Base-by-base conservation (phyloP, 2,797 vertebrate genomes). In the Anabacerthia variegaticeps region DNA sequence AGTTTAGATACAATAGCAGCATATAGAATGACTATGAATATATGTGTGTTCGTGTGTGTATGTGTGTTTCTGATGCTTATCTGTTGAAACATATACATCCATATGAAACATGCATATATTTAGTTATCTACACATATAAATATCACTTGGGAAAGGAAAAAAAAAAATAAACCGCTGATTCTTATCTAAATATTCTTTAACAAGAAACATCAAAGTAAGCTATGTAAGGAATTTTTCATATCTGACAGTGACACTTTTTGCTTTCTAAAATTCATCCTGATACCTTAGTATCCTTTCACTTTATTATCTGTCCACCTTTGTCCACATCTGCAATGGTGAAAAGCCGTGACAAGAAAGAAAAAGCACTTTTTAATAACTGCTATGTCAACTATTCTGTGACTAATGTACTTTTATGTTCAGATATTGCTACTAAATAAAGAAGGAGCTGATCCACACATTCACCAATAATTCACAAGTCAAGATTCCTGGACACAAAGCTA, bases 201-300 rank as follows among this genome's bases (percentile, higher is more conserved):
- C 12, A 77, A 24, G 66, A 94, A 84, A 19, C 12, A 81, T 83
- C 85, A 59, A 79, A 80, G 36, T 69, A 93, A 75, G 3, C 16
- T 84, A 80, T 43, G 30, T 32, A 15, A 34, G 9, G 61, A 86
- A 41, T 93, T 94, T 92, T 87, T 85, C 51, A 91, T 48, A 55
- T 36, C 32, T 81, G 71, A 85, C 8, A 39, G 54, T 91, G 66
- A 87, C 56, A 78, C 17, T 68, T 94, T 79, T 46, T 65, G 28
- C 41, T 85, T 89, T 80, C 63, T 92, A 81, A 94, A 97, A 85
- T n/a, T 44, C 14, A 91, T 32, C 7, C 19, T 77, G 21, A 12
- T 91, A 51, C 43, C 72, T 95, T 88, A 93, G n/a, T 88, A 92
- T 51, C 55, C 79, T 63, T 66, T 83, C 8, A 68, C 39, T 94